phyloP scores from a whole-genome alignment of 2,113 vertebrate species.

The Zingel zingel region DNA sequence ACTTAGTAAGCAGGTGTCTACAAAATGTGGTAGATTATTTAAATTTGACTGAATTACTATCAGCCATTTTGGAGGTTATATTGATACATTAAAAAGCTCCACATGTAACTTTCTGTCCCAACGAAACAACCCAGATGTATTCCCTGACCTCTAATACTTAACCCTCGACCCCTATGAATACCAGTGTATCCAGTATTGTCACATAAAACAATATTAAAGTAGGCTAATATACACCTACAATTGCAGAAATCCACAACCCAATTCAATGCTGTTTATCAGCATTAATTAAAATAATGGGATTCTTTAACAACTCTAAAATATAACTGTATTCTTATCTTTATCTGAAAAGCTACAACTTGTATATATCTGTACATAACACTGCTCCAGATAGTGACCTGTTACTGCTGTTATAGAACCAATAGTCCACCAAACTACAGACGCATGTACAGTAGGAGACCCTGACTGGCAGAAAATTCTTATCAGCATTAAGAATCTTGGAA shows the following conservation, averaged over 20 bases:
- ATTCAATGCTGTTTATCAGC: not conserved
- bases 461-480: conserved; percentile 22
- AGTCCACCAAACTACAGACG: conserved; percentile 12
- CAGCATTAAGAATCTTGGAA: conserved; percentile 1
- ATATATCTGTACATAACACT: not conserved
- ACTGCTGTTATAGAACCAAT: not conserved
- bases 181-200: not conserved
- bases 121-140: not conserved
- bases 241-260: not conserved
- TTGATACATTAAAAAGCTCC: not conserved
- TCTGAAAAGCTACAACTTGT: not conserved
- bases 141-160: not conserved
- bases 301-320: not conserved
- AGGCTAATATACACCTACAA: not conserved
- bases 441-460: not conserved
- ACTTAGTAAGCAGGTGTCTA: not conserved
- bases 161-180: not conserved
- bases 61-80: not conserved
- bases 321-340: not conserved
- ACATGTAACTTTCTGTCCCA: not conserved
- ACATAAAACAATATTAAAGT: not conserved
- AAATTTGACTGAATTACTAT: not conserved
- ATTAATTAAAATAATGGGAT: not conserved
- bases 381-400: not conserved
- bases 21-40: not conserved